Percentiles rank a stretch among this genome's conserved stretches.
phyloP scores from a whole-genome alignment of 2,888 invertebrate species.

The Heteropelma amictum region DNA sequence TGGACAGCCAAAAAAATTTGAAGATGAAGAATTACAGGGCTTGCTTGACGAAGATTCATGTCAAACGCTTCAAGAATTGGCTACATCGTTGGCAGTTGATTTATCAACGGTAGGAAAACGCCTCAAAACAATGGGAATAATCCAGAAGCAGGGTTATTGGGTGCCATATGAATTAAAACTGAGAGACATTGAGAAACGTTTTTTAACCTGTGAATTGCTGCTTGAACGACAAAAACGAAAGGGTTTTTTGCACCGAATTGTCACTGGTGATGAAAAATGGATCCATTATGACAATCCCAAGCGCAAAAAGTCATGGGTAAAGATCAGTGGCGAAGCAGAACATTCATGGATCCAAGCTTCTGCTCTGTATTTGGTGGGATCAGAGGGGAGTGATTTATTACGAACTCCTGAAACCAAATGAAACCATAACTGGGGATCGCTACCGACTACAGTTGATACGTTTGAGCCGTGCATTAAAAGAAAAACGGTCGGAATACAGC shows the following conservation, averaged over 20 bases:
- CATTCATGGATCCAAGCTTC: slow-evolving; percentile 53
- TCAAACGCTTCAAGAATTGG: slow-evolving; percentile 57
- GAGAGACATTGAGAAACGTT: slow-evolving; percentile 44
- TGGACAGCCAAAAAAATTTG: slow-evolving; percentile 39
- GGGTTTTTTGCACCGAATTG: slow-evolving; percentile 51
- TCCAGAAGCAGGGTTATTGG: no score
- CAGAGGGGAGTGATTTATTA: no score
- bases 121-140: slow-evolving; percentile 57
- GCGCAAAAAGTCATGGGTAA: slow-evolving; percentile 50
- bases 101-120: slow-evolving; percentile 52
- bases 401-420: no score
- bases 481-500: no score
- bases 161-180: slow-evolving; percentile 50
- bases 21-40: slow-evolving; percentile 53
- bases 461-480: no score
- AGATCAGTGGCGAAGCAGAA: slow-evolving; percentile 58
- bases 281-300: slow-evolving; percentile 41
- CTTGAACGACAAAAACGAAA: slow-evolving; percentile 52
- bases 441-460: no score
- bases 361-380: no score
- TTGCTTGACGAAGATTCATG: no score
- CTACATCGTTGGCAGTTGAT: slow-evolving; percentile 52
- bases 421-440: no score
- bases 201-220: slow-evolving; percentile 33
- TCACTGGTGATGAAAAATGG: slow-evolving; percentile 55